phyloP scores from a whole-genome alignment of 2,888 invertebrate genomes.

The Pherbina coryleti region DNA sequence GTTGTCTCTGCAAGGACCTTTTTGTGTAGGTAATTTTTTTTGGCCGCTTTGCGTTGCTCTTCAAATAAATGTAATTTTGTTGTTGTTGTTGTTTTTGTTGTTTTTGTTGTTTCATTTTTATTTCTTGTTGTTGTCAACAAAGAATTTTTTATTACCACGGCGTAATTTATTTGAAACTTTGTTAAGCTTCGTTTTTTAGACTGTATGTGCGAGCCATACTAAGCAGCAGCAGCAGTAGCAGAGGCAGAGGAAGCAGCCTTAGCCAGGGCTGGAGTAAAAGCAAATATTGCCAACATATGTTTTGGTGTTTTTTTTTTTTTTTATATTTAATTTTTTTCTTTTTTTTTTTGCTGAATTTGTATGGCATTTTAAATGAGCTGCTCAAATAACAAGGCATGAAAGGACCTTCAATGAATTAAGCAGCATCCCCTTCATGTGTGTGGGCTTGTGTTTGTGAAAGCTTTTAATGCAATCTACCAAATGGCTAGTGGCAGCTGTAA shows the following conservation, averaged over 20 bases:
- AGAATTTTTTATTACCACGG: slow-evolving; percentile 8
- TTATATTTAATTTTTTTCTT: too few species aligned
- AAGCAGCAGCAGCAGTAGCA: too few species aligned
- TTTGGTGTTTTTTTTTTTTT: neutral
- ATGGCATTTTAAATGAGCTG: neutral
- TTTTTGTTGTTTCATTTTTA: neutral
- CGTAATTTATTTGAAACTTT: slow-evolving; percentile 22
- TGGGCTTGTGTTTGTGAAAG: too few species aligned
- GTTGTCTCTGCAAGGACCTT: slow-evolving; percentile 6
- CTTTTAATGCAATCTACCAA: too few species aligned
- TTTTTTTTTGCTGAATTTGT: neutral
- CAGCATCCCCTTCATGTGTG: too few species aligned
- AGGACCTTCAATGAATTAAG: too few species aligned
- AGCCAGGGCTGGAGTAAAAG: neutral
- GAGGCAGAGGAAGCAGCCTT: too few species aligned
- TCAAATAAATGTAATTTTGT: neutral
- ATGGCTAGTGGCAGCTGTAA: too few species aligned
- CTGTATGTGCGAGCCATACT: too few species aligned
- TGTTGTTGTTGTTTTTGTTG: neutral
- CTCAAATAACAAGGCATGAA: neutral
- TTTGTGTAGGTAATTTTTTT: neutral
- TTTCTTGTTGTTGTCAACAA: slow-evolving; percentile 12
- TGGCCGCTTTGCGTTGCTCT: neutral
- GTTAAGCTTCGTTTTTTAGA: neutral
- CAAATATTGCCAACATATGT: neutral